phyloP scores from a whole-genome alignment of 2,113 vertebrate genomes.

The Leiothrix lutea region DNA sequence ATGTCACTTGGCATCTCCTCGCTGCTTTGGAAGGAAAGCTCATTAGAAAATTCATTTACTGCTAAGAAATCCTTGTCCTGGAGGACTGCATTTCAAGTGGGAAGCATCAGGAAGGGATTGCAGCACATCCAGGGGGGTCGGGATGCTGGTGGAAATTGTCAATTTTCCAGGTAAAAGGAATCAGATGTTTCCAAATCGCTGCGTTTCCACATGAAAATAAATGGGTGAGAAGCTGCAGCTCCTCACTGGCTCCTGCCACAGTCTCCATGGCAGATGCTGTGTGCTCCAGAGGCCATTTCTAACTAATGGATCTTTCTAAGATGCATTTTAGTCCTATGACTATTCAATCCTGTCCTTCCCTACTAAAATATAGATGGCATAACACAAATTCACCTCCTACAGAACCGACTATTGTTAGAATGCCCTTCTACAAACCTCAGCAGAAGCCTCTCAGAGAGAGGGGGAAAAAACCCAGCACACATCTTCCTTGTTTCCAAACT shows the following conservation, averaged over 20 bases:
- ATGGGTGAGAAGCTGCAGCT: not conserved
- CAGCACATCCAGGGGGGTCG: not conserved
- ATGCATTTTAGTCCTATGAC: conserved; percentile 17
- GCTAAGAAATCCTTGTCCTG: not conserved
- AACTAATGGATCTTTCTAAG: conserved; percentile 20
- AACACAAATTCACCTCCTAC: conserved; percentile 49
- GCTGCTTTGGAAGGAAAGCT: not conserved
- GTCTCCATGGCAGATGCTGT: conserved; percentile 1
- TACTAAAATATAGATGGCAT: conserved; percentile 53
- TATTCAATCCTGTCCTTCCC: conserved; percentile 10
- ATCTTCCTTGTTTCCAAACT: conserved; percentile 8
- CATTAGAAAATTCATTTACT: conserved; percentile 12
- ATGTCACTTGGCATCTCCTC: conserved; percentile 1
- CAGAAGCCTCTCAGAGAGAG: not conserved
- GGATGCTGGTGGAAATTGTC: not conserved
- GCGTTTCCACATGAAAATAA: not conserved
- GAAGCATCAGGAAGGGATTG: not conserved
- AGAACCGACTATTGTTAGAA: conserved; percentile 35
- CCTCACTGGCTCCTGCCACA: not conserved
- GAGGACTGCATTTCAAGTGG: not conserved
- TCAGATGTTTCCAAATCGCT: not conserved
- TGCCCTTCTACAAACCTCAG: conserved; percentile 39
- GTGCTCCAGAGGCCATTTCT: conserved; percentile 27
- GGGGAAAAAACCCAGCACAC: not conserved
- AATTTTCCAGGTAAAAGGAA: not conserved